Evolutionary conservation across 1,140 invertebrate genomes (phyloP).

Genomic region (Drosophila aff.): DNA sequence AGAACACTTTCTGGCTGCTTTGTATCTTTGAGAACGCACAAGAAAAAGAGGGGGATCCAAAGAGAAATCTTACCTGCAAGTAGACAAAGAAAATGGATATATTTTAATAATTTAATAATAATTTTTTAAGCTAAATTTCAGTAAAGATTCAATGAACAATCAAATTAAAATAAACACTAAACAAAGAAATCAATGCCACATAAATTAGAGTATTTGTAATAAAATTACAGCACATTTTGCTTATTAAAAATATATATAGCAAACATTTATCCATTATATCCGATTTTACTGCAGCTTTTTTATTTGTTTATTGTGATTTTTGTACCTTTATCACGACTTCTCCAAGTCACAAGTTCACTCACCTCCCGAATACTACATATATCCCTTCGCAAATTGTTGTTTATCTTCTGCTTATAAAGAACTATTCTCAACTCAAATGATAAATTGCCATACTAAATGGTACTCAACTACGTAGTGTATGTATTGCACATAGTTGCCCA

Average conservation of each 20-base stretch:
- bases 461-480: conserved; percentile 7
- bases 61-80: neutral
- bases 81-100: neutral
- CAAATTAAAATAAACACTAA: neutral
- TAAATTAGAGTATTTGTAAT: neutral
- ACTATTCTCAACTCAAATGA: conserved; percentile 1
- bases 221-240: neutral
- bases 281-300: neutral
- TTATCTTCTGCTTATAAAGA: neutral
- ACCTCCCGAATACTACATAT: neutral
- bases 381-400: neutral
- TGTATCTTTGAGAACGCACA: neutral
- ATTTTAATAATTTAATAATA: neutral
- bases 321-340: neutral
- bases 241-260: neutral
- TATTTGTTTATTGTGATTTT: neutral
- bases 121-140: neutral
- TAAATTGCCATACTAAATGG: conserved; percentile 16
- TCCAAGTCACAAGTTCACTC: neutral
- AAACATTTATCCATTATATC: neutral
- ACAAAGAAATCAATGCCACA: neutral
- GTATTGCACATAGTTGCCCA: conserved; percentile 9
- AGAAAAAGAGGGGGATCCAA: neutral
- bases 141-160: neutral
- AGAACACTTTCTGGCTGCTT: conserved; percentile 10